phyloP scores from a whole-genome alignment of 2,113 vertebrate species.

The Thunnus maccoyii region DNA sequence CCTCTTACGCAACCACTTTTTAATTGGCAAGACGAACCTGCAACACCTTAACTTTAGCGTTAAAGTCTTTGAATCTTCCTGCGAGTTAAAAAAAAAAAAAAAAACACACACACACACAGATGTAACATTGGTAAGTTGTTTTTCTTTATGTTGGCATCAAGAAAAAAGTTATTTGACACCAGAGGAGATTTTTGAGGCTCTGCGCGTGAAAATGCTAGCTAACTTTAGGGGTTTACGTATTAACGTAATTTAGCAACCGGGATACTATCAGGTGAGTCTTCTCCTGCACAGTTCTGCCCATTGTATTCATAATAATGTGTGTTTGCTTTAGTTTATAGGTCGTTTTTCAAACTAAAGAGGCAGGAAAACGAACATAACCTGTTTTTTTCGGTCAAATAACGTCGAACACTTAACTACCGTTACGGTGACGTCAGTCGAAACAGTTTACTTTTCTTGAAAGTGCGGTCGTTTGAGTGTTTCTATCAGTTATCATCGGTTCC shows the following conservation, averaged over 20 bases:
- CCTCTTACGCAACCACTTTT: accelerated
- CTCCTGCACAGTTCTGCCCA: background rate
- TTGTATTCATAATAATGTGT: background rate
- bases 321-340: background rate
- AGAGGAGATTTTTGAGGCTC: background rate
- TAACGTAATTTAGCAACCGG: no score
- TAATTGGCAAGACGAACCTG: background rate
- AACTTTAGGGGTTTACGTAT: background rate
- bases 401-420: no score
- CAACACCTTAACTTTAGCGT: no score
- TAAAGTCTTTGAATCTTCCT: background rate
- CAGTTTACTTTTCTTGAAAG: no score
- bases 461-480: no score
- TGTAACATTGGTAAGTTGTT: background rate
- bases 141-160: background rate
- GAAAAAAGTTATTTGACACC: background rate
- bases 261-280: background rate
- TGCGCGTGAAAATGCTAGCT: background rate
- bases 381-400: no score
- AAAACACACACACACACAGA: no score
- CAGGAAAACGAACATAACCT: background rate
- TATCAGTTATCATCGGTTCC: no score
- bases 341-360: background rate
- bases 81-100: background rate
- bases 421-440: no score